A percentile compares a stretch with the other conserved stretches of the same genome.
Evolutionary conservation across 2,888 invertebrate genomes (phyloP).

Genomic region (Lycocerus yunnanus): DNA sequence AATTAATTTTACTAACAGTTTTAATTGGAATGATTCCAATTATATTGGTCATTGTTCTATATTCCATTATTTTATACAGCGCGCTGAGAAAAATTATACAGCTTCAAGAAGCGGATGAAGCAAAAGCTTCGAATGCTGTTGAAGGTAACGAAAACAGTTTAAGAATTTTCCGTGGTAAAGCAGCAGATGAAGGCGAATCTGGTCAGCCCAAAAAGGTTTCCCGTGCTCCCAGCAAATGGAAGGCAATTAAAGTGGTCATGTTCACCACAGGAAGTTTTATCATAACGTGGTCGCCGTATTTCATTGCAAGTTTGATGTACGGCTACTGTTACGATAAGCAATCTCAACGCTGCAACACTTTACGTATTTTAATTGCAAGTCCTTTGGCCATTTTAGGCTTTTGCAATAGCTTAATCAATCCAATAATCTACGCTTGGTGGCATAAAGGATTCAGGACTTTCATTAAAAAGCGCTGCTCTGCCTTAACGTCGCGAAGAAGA

Average conservation of each 20-base stretch:
- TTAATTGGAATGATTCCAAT: constrained; percentile 62
- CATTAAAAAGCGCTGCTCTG: constrained; percentile 51
- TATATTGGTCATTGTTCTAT: constrained; percentile 56
- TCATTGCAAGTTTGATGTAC: constrained; percentile 61
- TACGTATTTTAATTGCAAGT: constrained; percentile 60
- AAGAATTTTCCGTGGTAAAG: constrained; percentile 42
- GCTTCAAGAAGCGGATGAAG: constrained; percentile 51
- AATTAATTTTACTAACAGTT: constrained; percentile 61
- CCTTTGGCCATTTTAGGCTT: constrained; percentile 66
- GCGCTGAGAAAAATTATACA: constrained; percentile 63
- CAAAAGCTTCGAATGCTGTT: constrained; percentile 13
- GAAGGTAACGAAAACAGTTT: constrained; percentile 18
- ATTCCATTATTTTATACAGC: constrained; percentile 62
- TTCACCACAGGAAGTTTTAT: constrained; percentile 66
- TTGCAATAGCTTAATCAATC: constrained; percentile 65
- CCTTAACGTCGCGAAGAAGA: constrained; percentile 27
- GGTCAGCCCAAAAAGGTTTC: constrained; percentile 18
- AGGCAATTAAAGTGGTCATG: constrained; percentile 66
- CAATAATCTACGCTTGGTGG: constrained; percentile 73
- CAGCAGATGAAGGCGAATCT: constrained; percentile 25
- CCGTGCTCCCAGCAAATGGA: constrained; percentile 59
- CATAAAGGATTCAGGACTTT: constrained; percentile 67
- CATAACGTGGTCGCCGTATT: constrained; percentile 68
- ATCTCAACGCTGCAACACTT: constrained; percentile 54
- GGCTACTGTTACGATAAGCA: constrained; percentile 59